phyloP scores from a whole-genome alignment of 1,140 invertebrate genomes.

The Phthorimaea operculella region DNA sequence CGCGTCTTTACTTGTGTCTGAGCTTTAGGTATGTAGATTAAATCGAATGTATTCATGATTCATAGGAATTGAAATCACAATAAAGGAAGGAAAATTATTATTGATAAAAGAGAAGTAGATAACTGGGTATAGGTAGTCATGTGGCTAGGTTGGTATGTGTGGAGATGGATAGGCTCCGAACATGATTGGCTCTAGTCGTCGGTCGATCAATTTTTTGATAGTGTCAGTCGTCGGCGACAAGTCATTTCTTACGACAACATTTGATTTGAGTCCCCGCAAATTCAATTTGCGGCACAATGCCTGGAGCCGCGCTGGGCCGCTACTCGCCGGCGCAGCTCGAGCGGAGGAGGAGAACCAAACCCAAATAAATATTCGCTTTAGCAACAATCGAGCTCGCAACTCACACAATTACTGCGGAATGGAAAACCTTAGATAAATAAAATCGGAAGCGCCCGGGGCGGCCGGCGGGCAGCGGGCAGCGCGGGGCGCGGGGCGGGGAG shows the following conservation, averaged over 20 bases:
- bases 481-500: constrained; percentile 5
- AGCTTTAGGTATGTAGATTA: constrained; percentile 27
- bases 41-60: constrained; percentile 8
- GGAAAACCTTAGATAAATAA: constrained; percentile 65
- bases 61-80: neutral
- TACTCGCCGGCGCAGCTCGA: constrained; percentile 7
- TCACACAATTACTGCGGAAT: constrained; percentile 60
- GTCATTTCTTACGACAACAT: constrained; percentile 54
- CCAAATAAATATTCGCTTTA: constrained; percentile 65
- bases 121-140: too few relatives aligned
- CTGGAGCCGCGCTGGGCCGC: constrained; percentile 15
- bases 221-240: constrained; percentile 48
- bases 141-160: too few relatives aligned
- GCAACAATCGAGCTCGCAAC: constrained; percentile 57
- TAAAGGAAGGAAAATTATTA: too few relatives aligned
- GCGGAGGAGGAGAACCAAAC: constrained; percentile 48
- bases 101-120: too few relatives aligned
- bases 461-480: constrained; percentile 6
- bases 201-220: constrained; percentile 62
- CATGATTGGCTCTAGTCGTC: constrained; percentile 12
- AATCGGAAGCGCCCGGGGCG: constrained; percentile 46
- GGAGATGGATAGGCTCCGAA: neutral
- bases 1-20: constrained; percentile 13
- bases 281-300: constrained; percentile 57
- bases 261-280: constrained; percentile 50